These are phyloP conservation scores for Rhadina sibilatrix DNA, from an alignment of 2,113 vertebrate genomes.

Conservation along the genomic window DNA sequence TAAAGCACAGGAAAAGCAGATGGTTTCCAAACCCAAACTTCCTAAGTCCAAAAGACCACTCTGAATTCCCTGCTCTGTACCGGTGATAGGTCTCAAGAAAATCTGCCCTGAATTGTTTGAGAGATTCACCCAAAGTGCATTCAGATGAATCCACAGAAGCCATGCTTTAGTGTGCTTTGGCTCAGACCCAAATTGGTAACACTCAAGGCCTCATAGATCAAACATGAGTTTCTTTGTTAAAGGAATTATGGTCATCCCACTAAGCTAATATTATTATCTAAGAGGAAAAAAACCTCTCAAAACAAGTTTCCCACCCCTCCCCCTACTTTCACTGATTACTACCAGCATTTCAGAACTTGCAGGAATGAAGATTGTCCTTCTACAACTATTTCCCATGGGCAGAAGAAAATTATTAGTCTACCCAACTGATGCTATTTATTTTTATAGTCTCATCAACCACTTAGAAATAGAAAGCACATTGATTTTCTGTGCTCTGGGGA, in stretches of 20 bases:
- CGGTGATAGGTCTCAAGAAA: background rate
- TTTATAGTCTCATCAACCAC: background rate
- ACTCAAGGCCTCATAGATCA: background rate
- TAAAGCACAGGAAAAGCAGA: background rate
- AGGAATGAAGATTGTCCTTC: background rate
- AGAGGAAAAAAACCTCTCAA: accelerated
- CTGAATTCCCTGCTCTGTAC: background rate
- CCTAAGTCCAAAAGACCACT: background rate
- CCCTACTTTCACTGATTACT: background rate
- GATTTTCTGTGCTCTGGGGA: background rate
- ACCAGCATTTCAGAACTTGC: background rate
- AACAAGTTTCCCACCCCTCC: background rate
- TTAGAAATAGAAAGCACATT: background rate
- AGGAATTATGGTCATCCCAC: background rate
- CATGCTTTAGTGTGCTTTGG: background rate
- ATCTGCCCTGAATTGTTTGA: background rate
- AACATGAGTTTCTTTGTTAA: background rate
- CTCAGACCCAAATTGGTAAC: background rate
- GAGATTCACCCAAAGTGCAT: background rate
- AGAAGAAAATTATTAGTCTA: background rate
- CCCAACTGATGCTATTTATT: background rate
- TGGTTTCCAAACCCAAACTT: background rate
- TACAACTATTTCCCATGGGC: background rate
- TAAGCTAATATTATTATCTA: background rate
- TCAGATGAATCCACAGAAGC: background rate